Percentiles rank a stretch among this genome's conserved stretches.
These are phyloP conservation scores for Ailurus styani DNA, from an alignment of 2,113 vertebrate species.

Conservation along the genomic window DNA sequence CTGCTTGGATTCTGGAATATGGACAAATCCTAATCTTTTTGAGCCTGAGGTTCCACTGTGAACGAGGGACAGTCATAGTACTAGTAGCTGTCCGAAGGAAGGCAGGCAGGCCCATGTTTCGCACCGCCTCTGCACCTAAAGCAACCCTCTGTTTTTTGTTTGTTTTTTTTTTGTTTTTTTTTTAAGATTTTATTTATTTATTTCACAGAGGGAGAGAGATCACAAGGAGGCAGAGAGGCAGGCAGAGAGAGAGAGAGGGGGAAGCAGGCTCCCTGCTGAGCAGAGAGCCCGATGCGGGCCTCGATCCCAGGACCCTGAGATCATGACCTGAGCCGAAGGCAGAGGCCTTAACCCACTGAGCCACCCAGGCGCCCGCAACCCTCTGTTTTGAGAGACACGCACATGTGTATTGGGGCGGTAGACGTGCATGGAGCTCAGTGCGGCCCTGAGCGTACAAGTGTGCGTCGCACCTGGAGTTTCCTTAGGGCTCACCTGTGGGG, in stretches of 20 bases:
- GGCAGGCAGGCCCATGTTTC: background rate
- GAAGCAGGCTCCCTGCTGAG: too few relatives aligned
- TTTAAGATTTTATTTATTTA: too few relatives aligned
- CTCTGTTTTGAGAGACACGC: background rate
- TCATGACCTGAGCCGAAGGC: too few relatives aligned
- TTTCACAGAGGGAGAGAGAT: too few relatives aligned
- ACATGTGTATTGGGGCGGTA: background rate
- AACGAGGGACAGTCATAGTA: background rate
- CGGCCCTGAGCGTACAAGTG: background rate
- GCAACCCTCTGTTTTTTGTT: fast-evolving
- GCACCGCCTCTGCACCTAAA: fast-evolving
- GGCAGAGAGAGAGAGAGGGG: too few relatives aligned
- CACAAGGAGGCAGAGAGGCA: too few relatives aligned
- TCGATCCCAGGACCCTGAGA: too few relatives aligned
- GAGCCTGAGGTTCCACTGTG: background rate
- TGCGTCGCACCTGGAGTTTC: background rate
- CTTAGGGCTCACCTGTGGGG: background rate
- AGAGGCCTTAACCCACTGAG: too few relatives aligned
- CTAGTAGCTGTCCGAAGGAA: background rate
- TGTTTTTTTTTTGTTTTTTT: too few relatives aligned
- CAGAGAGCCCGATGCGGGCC: too few relatives aligned
- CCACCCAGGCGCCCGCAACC: too few relatives aligned
- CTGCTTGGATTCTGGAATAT: background rate
- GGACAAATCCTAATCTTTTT: background rate
- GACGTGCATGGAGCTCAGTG: background rate